Conservation (phyloP, 2,797 vertebrate species). For the Micropoecilia bifurca region DNA sequence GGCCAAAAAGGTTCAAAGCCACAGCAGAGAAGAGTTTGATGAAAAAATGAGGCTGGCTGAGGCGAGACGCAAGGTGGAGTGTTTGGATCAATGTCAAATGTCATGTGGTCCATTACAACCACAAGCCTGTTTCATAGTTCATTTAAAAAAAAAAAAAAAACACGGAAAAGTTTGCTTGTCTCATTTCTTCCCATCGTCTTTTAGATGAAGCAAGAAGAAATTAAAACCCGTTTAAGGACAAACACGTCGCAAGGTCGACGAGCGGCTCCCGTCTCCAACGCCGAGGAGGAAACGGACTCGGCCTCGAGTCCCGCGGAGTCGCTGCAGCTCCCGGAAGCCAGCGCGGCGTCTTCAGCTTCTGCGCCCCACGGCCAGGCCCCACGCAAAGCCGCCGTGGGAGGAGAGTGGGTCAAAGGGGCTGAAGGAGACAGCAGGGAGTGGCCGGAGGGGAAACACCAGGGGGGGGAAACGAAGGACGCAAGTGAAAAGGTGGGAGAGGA, state of each 20-base stretch:
- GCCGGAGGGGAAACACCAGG: not conserved
- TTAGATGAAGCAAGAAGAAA: conserved; percentile 81
- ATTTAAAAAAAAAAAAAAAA: not conserved
- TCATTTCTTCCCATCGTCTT: conserved; percentile 12
- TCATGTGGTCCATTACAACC: not conserved
- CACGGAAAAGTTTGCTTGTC: not conserved
- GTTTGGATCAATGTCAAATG: not conserved
- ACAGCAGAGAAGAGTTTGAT: conserved; percentile 79
- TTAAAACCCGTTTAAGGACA: conserved; percentile 73
- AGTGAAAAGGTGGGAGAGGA: not conserved
- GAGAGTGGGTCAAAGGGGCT: conserved; percentile 27
- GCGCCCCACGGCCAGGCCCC: conserved; percentile 10
- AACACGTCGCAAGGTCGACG: conserved; percentile 67
- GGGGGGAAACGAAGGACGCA: not conserved
- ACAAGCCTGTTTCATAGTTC: not conserved
- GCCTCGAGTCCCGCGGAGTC: conserved; percentile 21
- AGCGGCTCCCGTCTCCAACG: not conserved
- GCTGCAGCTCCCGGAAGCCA: conserved; percentile 13
- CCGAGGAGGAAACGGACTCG: not conserved
- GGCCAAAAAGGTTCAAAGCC: conserved; percentile 63
- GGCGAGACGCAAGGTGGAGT: conserved; percentile 75
- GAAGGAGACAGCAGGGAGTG: not conserved
- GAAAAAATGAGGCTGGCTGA: conserved; percentile 81
- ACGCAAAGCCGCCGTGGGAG: conserved; percentile 15
- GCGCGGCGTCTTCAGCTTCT: not conserved